Evolutionary conservation across 2,113 vertebrate genomes (phyloP).

Genomic region (Orthonyx spaldingii): DNA sequence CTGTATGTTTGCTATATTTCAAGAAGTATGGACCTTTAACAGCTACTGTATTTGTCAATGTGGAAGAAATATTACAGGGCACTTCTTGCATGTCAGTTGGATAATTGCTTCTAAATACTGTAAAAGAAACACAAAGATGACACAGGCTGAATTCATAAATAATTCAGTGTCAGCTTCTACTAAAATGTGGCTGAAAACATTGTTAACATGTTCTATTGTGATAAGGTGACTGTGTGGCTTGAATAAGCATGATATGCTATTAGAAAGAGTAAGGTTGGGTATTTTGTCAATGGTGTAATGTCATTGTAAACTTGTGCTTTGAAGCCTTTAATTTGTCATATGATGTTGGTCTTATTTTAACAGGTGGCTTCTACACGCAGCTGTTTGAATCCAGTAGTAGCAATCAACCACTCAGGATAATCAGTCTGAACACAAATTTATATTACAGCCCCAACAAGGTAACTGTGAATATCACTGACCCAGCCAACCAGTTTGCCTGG

Average conservation of each 20-base stretch:
- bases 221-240: background rate
- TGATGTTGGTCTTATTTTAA: slow-evolving; percentile 33
- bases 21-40: background rate
- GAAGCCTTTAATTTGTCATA: background rate
- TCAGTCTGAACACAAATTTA: slow-evolving; percentile 93
- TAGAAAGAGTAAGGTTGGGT: background rate
- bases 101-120: background rate
- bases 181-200: background rate
- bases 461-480: slow-evolving; percentile 84
- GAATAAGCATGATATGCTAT: background rate
- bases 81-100: background rate
- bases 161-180: background rate
- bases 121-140: background rate
- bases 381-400: slow-evolving; percentile 64
- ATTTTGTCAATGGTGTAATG: background rate
- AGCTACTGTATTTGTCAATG: background rate
- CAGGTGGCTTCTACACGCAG: slow-evolving; percentile 95
- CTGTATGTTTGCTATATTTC: background rate
- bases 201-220: background rate
- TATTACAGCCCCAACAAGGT: slow-evolving; percentile 86
- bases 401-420: slow-evolving; percentile 74
- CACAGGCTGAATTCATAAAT: background rate
- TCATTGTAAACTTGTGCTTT: background rate
- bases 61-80: background rate
- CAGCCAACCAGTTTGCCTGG: slow-evolving; percentile 82